A percentile compares a stretch with the other conserved stretches of the same genome.
Conservation (phyloP, 2,113 vertebrate species). For the Perccottus glenii region DNA sequence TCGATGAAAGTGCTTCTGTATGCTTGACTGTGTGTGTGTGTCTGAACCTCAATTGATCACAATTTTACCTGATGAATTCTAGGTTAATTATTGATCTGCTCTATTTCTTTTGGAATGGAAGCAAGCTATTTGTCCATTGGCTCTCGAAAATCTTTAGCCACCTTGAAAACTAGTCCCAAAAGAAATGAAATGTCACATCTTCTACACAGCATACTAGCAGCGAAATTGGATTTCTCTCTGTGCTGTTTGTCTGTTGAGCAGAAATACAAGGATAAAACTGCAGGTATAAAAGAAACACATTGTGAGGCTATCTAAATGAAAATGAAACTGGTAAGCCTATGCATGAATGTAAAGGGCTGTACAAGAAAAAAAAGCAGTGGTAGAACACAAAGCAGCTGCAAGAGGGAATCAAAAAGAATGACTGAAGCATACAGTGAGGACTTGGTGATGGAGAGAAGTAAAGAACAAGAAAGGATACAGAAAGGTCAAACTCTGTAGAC, state of each 20-base stretch:
- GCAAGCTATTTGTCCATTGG: conserved; percentile 41
- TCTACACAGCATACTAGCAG: conserved; percentile 57
- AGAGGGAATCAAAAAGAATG: conserved; percentile 4
- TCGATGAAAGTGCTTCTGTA: conserved; percentile 32
- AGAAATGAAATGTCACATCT: conserved; percentile 70
- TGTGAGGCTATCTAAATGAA: conserved; percentile 36
- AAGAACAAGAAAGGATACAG: conserved; percentile 20
- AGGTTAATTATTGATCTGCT: conserved; percentile 48
- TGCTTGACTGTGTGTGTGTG: conserved; percentile 11
- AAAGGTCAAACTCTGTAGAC: conserved; percentile 5
- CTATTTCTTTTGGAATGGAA: conserved; percentile 10
- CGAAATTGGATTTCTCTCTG: conserved; percentile 65
- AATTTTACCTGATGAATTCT: conserved; percentile 47
- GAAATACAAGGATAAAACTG: conserved; percentile 44
- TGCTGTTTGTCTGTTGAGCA: conserved; percentile 42
- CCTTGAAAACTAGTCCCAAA: conserved; percentile 51
- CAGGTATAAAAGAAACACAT: conserved; percentile 25
- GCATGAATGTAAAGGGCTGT: conserved; percentile 7
- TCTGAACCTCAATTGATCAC: conserved; percentile 36
- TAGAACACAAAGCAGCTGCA: conserved; percentile 3
- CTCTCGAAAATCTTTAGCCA: conserved; percentile 26
- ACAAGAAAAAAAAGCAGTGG: conserved; percentile 19
- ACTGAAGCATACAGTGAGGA: not conserved
- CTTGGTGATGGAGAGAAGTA: conserved; percentile 4
- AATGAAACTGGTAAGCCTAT: conserved; percentile 38